Evolutionary conservation across 2,797 vertebrate species (phyloP).

Genomic region (Cyclopterus lumpus): DNA sequence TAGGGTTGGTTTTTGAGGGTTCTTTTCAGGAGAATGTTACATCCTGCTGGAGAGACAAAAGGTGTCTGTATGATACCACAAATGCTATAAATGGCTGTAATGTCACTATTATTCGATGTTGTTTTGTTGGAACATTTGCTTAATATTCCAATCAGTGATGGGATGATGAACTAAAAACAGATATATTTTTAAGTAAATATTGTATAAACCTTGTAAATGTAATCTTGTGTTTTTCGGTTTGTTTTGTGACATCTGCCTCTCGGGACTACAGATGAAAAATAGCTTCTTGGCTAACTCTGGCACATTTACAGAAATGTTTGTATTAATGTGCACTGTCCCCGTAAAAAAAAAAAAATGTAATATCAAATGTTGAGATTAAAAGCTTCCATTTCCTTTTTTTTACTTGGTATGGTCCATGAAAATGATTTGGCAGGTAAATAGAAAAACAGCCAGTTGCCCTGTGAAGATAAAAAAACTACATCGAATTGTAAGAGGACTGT

Average conservation of each 20-base stretch:
- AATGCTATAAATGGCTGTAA: not conserved
- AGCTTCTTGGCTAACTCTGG: too few species aligned
- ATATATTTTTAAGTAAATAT: not conserved
- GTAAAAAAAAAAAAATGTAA: too few species aligned
- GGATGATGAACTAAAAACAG: not conserved
- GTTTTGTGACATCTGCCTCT: too few species aligned
- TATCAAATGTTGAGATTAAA: too few species aligned
- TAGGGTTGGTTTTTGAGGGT: slow-evolving; percentile 19
- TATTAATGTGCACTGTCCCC: too few species aligned
- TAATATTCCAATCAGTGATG: not conserved
- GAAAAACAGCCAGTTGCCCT: not conserved
- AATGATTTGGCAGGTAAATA: not conserved
- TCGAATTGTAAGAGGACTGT: not conserved
- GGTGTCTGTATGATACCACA: not conserved
- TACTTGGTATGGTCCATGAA: not conserved
- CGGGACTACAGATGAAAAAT: too few species aligned
- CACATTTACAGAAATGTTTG: too few species aligned
- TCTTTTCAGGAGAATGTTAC: slow-evolving; percentile 33
- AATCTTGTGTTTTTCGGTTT: too few species aligned
- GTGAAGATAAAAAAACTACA: not conserved
- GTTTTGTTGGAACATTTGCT: not conserved
- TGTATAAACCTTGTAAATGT: too few species aligned
- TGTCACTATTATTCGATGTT: not conserved
- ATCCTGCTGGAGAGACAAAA: slow-evolving; percentile 40
- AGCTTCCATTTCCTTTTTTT: not conserved